phyloP scores from a whole-genome alignment of 2,113 vertebrate genomes.

The Daphoenositta chrysoptera region DNA sequence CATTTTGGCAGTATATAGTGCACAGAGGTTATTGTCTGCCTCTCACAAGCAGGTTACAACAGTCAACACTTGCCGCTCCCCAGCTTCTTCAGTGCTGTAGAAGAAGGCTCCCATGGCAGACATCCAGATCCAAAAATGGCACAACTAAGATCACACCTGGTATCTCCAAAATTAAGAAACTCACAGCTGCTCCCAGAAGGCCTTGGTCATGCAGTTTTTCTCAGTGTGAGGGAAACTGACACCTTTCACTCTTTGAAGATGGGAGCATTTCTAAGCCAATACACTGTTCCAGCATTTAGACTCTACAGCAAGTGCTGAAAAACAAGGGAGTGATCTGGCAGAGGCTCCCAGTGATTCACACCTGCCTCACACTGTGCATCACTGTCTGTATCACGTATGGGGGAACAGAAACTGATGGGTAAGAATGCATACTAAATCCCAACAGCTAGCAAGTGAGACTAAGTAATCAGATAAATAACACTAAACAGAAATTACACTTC shows the following conservation, averaged over 20 bases:
- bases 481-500: not conserved
- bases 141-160: not conserved
- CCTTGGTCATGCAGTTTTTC: not conserved
- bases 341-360: not conserved
- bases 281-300: not conserved
- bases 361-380: not conserved
- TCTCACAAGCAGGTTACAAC: not conserved
- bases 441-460: not conserved
- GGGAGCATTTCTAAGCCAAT: not conserved
- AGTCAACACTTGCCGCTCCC: not conserved
- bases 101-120: not conserved
- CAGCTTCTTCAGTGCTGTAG: not conserved
- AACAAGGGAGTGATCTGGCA: not conserved
- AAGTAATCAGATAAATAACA: not conserved
- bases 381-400: not conserved
- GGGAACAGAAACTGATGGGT: not conserved
- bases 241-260: not conserved
- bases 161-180: not conserved
- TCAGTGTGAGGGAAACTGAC: not conserved
- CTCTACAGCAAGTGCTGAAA: not conserved
- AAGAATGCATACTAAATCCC: not conserved
- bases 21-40: not conserved
- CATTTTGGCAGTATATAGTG: not conserved
- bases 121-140: not conserved
- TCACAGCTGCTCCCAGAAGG: not conserved